Conservation (phyloP, 2,888 invertebrate species). For the Lobophora halterata region DNA sequence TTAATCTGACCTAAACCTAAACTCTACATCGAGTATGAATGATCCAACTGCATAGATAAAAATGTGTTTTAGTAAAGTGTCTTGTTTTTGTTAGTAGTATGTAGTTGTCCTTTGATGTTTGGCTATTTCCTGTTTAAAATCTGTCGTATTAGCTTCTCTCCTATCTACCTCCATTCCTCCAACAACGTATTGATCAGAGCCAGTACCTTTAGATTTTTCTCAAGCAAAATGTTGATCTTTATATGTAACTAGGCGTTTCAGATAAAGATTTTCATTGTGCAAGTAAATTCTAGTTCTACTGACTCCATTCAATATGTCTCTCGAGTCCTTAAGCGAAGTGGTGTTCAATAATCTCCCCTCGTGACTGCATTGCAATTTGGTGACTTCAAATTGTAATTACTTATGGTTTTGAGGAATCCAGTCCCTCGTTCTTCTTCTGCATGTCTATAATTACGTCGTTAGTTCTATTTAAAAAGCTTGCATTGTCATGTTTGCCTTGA, state of each 20-base stretch:
- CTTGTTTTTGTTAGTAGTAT: slow-evolving; percentile 26
- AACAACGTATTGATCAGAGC: slow-evolving; percentile 50
- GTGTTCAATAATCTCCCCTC: slow-evolving; percentile 79
- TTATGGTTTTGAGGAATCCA: slow-evolving; percentile 79
- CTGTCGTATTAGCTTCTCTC: slow-evolving; percentile 25
- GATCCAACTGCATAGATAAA: slow-evolving; percentile 13
- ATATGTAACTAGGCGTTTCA: slow-evolving; percentile 55
- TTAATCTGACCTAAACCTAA: slow-evolving; percentile 1
- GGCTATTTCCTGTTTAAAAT: slow-evolving; percentile 26
- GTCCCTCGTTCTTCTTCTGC: slow-evolving; percentile 75
- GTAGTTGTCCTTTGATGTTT: slow-evolving; percentile 26
- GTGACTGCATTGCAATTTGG: slow-evolving; percentile 81
- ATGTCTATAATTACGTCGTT: slow-evolving; percentile 38
- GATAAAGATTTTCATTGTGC: slow-evolving; percentile 58
- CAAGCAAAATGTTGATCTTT: slow-evolving; percentile 55
- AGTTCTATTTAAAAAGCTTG: slow-evolving; percentile 7
- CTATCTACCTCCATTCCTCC: slow-evolving; percentile 28
- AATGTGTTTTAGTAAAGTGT: slow-evolving; percentile 21
- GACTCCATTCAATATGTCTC: slow-evolving; percentile 49
- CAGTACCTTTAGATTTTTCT: slow-evolving; percentile 40
- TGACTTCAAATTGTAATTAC: slow-evolving; percentile 80
- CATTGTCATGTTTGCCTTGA: slow-evolving; percentile 3
- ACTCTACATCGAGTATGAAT: slow-evolving; percentile 3
- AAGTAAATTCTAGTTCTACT: slow-evolving; percentile 40
- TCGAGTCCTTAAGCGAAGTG: slow-evolving; percentile 52